Base-by-base conservation (phyloP, 2,113 vertebrate species). In the Chloroceryle aenea region DNA sequence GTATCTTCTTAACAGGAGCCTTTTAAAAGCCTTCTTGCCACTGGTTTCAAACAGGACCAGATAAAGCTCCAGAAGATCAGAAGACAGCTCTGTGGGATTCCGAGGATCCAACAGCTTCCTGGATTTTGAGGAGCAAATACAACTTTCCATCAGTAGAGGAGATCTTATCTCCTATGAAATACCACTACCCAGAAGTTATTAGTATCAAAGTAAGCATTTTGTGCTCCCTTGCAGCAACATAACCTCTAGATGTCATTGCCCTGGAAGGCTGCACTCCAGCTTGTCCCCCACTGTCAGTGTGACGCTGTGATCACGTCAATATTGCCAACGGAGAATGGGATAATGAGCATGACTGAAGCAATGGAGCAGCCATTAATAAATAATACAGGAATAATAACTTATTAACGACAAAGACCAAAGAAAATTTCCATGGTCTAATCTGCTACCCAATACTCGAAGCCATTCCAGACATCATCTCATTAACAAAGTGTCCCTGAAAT, bases 21-120 rank as follows among this genome's bases (percentile, higher is more conserved):
- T 36, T 3, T 3, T 0, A 16, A 14, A 36, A 69, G 4, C 61
- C 16, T 8, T 0, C 2, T 29, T 1, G 3, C 6, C 22, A 0
- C 3, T 10, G 25, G 4, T 9, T 22, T 30, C 43, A 36, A 3
- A 2, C 14, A 59, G 69, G 3, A 32, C 23, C 42, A 18, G 27
- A n/a, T 56, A 71, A 53, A 83, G 32, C 52, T 53, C 47, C 10
- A 0, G 30, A 14, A 14, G 14, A 47, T 30, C 59, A 3, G 1
- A 1, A 3, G 4, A 4, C 6, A 6, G 1, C 1, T 67, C 61
- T 38, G 53, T 4, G 30, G 50, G n/a, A 12, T 15, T 7, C 86
- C 17, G 2, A 23, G 27, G 6, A 29, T 18, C 1, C 7, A 0
- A 36, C 8, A 2, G 20, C 56, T 15, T 29, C 4, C 32, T 5